Evolutionary conservation across 2,113 vertebrate species (phyloP).

Genomic region (Tragulus kanchil): DNA sequence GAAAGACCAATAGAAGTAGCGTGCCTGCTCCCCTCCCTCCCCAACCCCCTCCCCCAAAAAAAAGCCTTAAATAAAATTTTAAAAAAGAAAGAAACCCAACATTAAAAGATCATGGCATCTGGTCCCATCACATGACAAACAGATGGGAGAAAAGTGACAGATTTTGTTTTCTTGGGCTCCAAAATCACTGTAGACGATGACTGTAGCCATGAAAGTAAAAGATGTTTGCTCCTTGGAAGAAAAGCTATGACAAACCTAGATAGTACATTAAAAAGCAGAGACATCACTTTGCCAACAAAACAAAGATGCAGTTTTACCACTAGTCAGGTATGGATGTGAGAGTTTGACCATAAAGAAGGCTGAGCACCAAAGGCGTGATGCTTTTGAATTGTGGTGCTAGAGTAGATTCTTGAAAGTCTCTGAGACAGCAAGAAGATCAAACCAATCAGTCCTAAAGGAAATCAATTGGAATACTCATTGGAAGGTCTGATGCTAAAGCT

Average conservation of each 20-base stretch:
- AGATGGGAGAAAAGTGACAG: not conserved
- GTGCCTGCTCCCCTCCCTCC: too few species aligned
- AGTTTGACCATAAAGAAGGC: not conserved
- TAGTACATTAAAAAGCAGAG: not conserved
- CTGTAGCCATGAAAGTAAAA: not conserved
- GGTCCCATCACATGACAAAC: not conserved
- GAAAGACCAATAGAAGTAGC: too few species aligned
- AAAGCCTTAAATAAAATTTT: too few species aligned
- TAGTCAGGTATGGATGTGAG: not conserved
- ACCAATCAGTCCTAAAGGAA: not conserved
- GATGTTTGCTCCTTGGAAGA: not conserved
- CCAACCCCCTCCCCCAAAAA: too few species aligned
- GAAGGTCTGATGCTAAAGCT: not conserved
- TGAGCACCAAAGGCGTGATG: not conserved
- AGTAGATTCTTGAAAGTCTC: not conserved
- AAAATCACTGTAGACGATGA: not conserved
- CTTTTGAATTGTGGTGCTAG: not conserved
- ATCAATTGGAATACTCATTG: not conserved
- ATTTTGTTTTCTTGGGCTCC: not conserved
- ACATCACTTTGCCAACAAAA: not conserved
- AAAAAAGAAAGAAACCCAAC: too few species aligned
- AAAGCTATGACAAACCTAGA: not conserved
- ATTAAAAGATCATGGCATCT: not conserved
- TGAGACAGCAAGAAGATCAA: not conserved
- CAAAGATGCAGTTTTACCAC: not conserved